Evolutionary conservation across 2,113 vertebrate species (phyloP), one percentile per base, ranked within the genome.

Genomic region (Todiramphus chloris): DNA sequence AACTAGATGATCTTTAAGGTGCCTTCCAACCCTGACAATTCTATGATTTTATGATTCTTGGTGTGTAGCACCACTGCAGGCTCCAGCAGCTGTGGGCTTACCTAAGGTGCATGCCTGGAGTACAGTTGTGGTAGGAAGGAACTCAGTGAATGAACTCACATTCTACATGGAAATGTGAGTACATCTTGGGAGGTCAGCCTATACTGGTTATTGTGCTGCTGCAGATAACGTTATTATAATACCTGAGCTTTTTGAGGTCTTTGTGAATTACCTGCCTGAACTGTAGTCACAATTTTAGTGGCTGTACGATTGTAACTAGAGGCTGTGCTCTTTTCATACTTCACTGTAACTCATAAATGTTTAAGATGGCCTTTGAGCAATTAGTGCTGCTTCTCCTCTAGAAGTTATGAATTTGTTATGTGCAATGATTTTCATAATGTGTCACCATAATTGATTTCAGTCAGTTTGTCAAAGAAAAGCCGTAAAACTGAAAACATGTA

Each of bases 371-470:
- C 94, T 96, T 95, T 92, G 80, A 97, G 86, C 88, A 96, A 94
- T 97, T 97, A 96, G 92, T 94, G 80, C 79, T 89, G 39, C 88
- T 96, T 93, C 90, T 94, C 82, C 46, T 94, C 51, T 88, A 75
- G 85, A 93, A 96, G 83, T 83, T 96, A 92, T n/a, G 83, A 96
- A 96, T 95, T 96, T 92, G 92, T 96, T 96, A 90, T 92, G 86
- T 92, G 86, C 73, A 91, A 75, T 82, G 85, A 90, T 90, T 94
- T 96, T 96, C 87, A 77, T 94, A 93, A 93, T 91, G 83, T 96
- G 93, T 93, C 83, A 90, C 93, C 86, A 94, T 92, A 93, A 96
- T 92, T 93, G 93, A 72, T 96, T 96, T 96, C 69, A 86, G 68
- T 82, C 95, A 81, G 60, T 81, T 96, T 96, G 89, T 73, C 74